A percentile compares a stretch with the other conserved stretches of the same genome.
Conservation (phyloP, 2,888 invertebrate genomes). For the Parascotia fuliginaria region DNA sequence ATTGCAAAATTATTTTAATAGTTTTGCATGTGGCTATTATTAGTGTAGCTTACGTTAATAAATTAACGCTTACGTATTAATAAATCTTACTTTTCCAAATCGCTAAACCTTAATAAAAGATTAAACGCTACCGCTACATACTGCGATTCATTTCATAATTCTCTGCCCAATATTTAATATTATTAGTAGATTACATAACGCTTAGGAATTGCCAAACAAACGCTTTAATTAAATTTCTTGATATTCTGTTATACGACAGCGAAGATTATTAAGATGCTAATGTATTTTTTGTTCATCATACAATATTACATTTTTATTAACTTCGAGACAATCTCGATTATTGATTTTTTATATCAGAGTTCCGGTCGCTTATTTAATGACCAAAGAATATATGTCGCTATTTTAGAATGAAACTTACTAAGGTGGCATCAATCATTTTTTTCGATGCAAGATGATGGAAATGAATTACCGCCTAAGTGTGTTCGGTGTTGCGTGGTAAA, state of each 20-base stretch:
- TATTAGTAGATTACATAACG: slow-evolving; percentile 33
- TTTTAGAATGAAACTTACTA: slow-evolving; percentile 61
- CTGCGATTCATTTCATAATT: slow-evolving; percentile 24
- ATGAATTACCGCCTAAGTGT: slow-evolving; percentile 69
- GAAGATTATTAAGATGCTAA: slow-evolving; percentile 42
- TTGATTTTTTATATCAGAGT: slow-evolving; percentile 54
- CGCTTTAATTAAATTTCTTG: slow-evolving; percentile 36
- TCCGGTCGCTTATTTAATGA: slow-evolving; percentile 58
- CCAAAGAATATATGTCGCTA: slow-evolving; percentile 59
- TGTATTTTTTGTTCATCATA: slow-evolving; percentile 37
- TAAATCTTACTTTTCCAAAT: background rate
- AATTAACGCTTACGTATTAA: background rate
- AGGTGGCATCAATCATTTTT: slow-evolving; percentile 78
- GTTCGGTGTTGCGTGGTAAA: slow-evolving; percentile 68
- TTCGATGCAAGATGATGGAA: slow-evolving; percentile 67
- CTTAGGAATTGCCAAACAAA: slow-evolving; percentile 30
- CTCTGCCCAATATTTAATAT: slow-evolving; percentile 20
- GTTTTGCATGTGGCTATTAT: background rate
- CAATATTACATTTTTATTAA: slow-evolving; percentile 45
- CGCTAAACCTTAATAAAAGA: slow-evolving; percentile 15
- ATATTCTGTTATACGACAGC: slow-evolving; percentile 27
- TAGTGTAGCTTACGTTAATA: background rate
- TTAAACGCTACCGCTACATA: slow-evolving; percentile 29
- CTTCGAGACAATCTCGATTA: slow-evolving; percentile 47
- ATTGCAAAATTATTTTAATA: background rate